phyloP scores from a whole-genome alignment of 2,797 vertebrate genomes.

The Pteronotus mesoamericanus region DNA sequence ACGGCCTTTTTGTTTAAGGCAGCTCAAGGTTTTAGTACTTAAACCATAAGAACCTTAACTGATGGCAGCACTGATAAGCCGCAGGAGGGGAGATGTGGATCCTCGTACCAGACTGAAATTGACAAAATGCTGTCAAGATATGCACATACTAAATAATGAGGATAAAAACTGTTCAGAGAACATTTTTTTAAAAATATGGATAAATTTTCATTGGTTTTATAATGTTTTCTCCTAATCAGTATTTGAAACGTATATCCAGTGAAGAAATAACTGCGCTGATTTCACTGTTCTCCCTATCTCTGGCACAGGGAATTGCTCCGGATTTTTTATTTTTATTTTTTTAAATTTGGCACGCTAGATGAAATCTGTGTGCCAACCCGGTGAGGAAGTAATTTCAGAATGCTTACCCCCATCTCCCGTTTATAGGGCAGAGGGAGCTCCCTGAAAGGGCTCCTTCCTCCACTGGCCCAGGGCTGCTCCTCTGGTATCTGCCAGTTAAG shows the following conservation, averaged over 20 bases:
- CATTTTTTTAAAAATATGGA: background rate
- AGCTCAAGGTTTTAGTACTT: background rate
- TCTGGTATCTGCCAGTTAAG: conserved; percentile 15
- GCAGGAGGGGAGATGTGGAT: background rate
- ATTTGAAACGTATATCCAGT: conserved; percentile 28
- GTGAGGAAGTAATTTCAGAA: conserved; percentile 40
- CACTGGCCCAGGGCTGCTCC: background rate
- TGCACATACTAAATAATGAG: background rate
- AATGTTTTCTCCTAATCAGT: background rate
- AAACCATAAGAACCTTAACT: background rate
- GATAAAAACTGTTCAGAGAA: background rate
- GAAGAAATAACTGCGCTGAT: conserved; percentile 28
- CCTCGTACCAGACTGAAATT: background rate
- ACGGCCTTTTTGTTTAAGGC: conserved; percentile 21
- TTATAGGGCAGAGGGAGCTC: conserved; percentile 18
- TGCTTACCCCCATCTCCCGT: conserved; percentile 9
- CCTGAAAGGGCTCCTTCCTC: background rate
- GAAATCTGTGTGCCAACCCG: background rate
- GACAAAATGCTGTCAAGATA: background rate
- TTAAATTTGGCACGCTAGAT: background rate
- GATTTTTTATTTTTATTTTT: background rate
- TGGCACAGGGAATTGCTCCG: conserved; percentile 1
- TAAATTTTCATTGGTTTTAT: background rate
- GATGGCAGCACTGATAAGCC: background rate
- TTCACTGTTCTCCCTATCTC: conserved; percentile 29